Evolutionary conservation across 2,888 invertebrate species (phyloP).

Genomic region (Geophilus truncorum): DNA sequence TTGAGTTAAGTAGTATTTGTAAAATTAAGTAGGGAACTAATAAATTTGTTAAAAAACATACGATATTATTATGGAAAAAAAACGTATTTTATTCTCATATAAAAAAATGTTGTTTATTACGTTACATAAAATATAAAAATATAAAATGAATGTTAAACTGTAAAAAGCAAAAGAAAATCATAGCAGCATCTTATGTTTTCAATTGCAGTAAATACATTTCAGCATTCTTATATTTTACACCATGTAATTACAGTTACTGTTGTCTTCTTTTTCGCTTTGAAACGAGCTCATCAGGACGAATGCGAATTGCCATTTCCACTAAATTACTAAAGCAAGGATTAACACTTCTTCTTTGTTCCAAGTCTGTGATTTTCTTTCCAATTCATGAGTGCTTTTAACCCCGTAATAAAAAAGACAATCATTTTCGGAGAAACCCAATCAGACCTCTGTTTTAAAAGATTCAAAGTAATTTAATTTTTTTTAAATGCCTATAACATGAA

Average conservation of each 20-base stretch:
- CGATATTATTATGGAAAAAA: too few relatives aligned
- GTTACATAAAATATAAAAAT: too few relatives aligned
- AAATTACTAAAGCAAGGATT: not conserved
- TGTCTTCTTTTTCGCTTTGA: not conserved
- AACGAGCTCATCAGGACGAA: not conserved
- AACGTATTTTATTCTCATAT: too few relatives aligned
- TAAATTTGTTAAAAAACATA: too few relatives aligned
- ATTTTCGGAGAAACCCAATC: not conserved
- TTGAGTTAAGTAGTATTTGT: too few relatives aligned
- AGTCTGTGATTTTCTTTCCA: not conserved
- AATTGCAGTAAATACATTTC: not conserved
- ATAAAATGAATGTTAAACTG: too few relatives aligned
- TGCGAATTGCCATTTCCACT: not conserved
- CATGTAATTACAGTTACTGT: not conserved
- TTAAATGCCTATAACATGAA: too few relatives aligned
- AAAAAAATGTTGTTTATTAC: too few relatives aligned
- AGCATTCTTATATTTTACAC: not conserved
- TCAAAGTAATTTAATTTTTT: too few relatives aligned
- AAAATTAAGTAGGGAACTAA: too few relatives aligned
- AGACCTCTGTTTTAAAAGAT: not conserved
- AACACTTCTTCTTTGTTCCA: not conserved
- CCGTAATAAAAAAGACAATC: not conserved
- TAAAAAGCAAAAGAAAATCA: too few relatives aligned
- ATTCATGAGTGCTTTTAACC: not conserved
- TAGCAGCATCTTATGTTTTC: too few relatives aligned